Conservation (phyloP, 2,113 vertebrate species). For the Pterocles burchelli region DNA sequence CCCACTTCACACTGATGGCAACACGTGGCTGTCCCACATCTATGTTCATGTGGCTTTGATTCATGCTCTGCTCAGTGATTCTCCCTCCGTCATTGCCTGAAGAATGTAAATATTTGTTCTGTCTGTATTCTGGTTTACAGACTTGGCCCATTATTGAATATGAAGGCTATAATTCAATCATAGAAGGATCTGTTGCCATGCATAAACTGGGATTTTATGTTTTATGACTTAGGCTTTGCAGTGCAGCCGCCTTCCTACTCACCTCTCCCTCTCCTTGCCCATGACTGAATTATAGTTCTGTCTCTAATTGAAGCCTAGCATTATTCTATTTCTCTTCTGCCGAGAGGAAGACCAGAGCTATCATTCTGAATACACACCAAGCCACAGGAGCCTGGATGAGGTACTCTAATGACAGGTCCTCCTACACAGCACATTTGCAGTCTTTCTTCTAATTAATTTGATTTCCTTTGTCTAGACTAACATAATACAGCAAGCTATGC, state of each 20-base stretch:
- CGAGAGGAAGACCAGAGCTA: constrained; percentile 67
- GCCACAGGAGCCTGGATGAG: constrained; percentile 74
- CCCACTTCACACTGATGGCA: constrained; percentile 55
- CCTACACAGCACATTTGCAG: constrained; percentile 71
- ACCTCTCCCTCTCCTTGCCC: constrained; percentile 34
- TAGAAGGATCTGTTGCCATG: constrained; percentile 36
- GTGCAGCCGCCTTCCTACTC: background rate
- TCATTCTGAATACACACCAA: constrained; percentile 66
- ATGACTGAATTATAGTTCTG: constrained; percentile 61
- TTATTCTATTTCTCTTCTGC: constrained; percentile 66
- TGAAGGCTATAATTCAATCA: constrained; percentile 47
- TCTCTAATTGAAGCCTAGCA: constrained; percentile 66
- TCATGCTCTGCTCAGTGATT: constrained; percentile 53
- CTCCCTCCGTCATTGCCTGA: constrained; percentile 40
- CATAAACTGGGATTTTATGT: constrained; percentile 55
- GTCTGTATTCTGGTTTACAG: constrained; percentile 70
- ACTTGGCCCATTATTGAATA: constrained; percentile 48
- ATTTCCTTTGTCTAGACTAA: constrained; percentile 76
- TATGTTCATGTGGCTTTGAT: constrained; percentile 65
- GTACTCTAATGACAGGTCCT: constrained; percentile 71
- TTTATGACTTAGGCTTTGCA: constrained; percentile 61
- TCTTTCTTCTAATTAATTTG: constrained; percentile 72
- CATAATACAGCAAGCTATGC: constrained; percentile 41
- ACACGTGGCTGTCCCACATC: constrained; percentile 58
- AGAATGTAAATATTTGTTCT: constrained; percentile 76